Evolutionary conservation across 2,888 invertebrate species (phyloP).

Genomic region (Dynastes maya): DNA sequence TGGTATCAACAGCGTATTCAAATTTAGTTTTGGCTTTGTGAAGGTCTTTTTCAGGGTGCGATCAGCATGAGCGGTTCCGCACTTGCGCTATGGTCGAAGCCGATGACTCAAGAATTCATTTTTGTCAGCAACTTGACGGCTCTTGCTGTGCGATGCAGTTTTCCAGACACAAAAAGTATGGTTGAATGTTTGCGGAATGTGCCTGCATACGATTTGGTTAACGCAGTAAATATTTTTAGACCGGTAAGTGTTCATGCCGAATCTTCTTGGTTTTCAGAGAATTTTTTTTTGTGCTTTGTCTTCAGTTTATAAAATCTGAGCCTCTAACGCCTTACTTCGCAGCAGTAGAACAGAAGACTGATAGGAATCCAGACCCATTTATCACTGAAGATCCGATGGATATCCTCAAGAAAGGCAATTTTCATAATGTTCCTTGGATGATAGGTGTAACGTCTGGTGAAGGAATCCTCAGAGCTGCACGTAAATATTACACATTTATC

Average conservation of each 20-base stretch:
- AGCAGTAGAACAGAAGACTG: conserved; percentile 68
- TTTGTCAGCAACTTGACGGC: conserved; percentile 68
- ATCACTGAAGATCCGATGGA: conserved; percentile 69
- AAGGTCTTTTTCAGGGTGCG: conserved; percentile 69
- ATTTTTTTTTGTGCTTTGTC: conserved; percentile 35
- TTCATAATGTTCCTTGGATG: conserved; percentile 71
- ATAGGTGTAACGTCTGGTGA: conserved; percentile 71
- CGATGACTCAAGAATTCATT: conserved; percentile 59
- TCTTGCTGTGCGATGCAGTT: conserved; percentile 67
- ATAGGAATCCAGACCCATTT: conserved; percentile 68
- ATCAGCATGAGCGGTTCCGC: conserved; percentile 72
- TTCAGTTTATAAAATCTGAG: conserved; percentile 71
- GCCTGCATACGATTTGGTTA: conserved; percentile 66
- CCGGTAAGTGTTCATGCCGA: conserved; percentile 54
- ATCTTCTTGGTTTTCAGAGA: neutral
- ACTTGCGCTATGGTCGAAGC: conserved; percentile 67
- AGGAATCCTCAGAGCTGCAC: conserved; percentile 71
- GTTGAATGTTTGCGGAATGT: conserved; percentile 69
- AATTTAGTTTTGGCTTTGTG: neutral
- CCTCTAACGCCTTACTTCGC: conserved; percentile 71
- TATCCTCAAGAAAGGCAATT: conserved; percentile 67
- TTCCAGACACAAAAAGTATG: conserved; percentile 64
- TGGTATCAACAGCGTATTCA: too few species aligned
- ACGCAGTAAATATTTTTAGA: conserved; percentile 71
- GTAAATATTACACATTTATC: conserved; percentile 60